A percentile compares a stretch with the other conserved stretches of the same genome.
Evolutionary conservation across 2,888 invertebrate genomes (phyloP).

Genomic region (Coelopa pilipes): DNA sequence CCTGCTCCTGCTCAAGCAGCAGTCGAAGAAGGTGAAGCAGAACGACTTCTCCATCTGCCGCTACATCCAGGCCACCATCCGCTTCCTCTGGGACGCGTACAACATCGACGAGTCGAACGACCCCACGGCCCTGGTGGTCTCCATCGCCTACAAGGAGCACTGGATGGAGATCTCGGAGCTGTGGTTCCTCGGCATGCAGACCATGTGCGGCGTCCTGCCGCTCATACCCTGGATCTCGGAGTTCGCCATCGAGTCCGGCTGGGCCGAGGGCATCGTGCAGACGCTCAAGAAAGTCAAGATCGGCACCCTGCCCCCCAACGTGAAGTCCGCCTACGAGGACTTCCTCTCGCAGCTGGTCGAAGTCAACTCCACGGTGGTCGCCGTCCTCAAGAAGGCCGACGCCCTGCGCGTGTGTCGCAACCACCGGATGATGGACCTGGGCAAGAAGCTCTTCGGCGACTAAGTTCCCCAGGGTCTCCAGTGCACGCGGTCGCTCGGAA

Average conservation of each 20-base stretch:
- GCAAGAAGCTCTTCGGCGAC: constrained; percentile 88
- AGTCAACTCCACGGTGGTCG: constrained; percentile 78
- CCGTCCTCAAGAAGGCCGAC: constrained; percentile 83
- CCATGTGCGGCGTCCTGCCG: constrained; percentile 83
- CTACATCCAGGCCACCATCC: constrained; percentile 87
- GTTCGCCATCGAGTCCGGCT: constrained; percentile 92
- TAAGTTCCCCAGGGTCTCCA: constrained; percentile 65
- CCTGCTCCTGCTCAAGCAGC: constrained; percentile 83
- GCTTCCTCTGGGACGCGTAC: constrained; percentile 93
- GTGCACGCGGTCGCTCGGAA: not conserved
- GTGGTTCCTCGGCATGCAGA: constrained; percentile 95
- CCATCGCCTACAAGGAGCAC: constrained; percentile 85
- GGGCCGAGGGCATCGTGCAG: constrained; percentile 88
- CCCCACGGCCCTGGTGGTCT: constrained; percentile 82
- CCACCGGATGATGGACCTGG: constrained; percentile 89
- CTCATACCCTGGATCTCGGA: constrained; percentile 90
- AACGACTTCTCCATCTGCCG: constrained; percentile 90
- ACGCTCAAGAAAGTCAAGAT: constrained; percentile 85
- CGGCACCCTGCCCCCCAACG: constrained; percentile 83
- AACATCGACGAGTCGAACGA: constrained; percentile 89
- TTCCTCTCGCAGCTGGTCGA: constrained; percentile 86
- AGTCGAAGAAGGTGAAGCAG: constrained; percentile 83
- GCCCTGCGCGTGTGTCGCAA: constrained; percentile 86
- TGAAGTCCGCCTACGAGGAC: constrained; percentile 91
- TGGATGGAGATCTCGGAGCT: constrained; percentile 92